These are phyloP conservation scores for Ochropleura plecta DNA, from an alignment of 2,888 invertebrate genomes.

Conservation along the genomic window DNA sequence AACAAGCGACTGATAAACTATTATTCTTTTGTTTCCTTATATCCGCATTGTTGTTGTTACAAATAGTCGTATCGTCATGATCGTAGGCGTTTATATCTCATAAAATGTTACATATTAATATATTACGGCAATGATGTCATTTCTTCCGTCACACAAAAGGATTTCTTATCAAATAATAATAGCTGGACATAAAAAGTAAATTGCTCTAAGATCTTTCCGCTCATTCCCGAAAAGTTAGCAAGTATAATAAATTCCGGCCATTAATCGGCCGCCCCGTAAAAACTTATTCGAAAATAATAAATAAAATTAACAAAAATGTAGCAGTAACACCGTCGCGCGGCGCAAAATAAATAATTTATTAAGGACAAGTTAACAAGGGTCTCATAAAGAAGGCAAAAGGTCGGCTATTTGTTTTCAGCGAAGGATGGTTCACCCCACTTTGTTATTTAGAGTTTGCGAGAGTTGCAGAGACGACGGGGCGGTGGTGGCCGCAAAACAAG, in stretches of 20 bases:
- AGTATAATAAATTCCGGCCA: conserved; percentile 70
- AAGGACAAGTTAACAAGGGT: conserved; percentile 90
- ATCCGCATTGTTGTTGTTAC: conserved; percentile 2
- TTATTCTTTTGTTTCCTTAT: conserved; percentile 33
- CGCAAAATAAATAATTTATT: conserved; percentile 89
- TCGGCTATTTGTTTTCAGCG: conserved; percentile 89
- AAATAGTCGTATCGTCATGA: conserved; percentile 24
- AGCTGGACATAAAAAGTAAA: conserved; percentile 54
- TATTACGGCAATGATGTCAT: conserved; percentile 25
- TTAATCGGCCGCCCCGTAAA: conserved; percentile 70
- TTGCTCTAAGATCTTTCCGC: conserved; percentile 63
- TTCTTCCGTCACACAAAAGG: conserved; percentile 30
- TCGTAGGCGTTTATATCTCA: conserved; percentile 30
- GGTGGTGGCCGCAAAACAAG: conserved; percentile 75
- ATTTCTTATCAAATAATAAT: conserved; percentile 45
- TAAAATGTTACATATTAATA: conserved; percentile 41
- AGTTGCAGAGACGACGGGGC: conserved; percentile 76
- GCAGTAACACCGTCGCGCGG: conserved; percentile 76
- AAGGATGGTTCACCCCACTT: conserved; percentile 86
- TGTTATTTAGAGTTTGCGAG: conserved; percentile 87
- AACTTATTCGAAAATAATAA: conserved; percentile 83
- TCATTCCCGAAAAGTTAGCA: conserved; percentile 66
- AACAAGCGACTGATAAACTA: conserved; percentile 36
- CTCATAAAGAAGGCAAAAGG: conserved; percentile 90
- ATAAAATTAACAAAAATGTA: conserved; percentile 83